Evolutionary conservation across 2,888 invertebrate species (phyloP), one percentile per base, ranked within the genome.

Genomic region (Folsomia candida): DNA sequence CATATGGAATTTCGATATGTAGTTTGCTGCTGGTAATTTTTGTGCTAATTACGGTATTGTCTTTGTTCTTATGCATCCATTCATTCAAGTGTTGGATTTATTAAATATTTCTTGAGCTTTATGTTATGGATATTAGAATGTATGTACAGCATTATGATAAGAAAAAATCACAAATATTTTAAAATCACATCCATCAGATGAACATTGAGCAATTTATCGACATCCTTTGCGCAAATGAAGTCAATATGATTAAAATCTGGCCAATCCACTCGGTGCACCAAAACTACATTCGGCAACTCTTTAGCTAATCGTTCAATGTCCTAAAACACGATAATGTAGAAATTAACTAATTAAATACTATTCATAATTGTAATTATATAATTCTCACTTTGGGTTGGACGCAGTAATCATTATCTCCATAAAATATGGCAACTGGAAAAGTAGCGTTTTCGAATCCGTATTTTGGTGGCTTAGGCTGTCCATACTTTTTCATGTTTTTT

Each of bases 351-450:
- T n/a, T n/a, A n/a, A n/a, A n/a, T n/a, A n/a, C n/a, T n/a, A n/a
- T n/a, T n/a, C n/a, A n/a, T n/a, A n/a, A n/a, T n/a, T n/a, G n/a
- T n/a, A n/a, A n/a, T n/a, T n/a, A n/a, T n/a, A n/a, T n/a, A n/a
- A n/a, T n/a, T n/a, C n/a, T n/a, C n/a, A n/a, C n/a, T n/a, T n/a
- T n/a, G n/a, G n/a, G n/a, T n/a, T 37, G 4, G 14, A 37, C 37
- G 37, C 6, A 37, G 37, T 4, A 4, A 14, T 37, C 37, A 11
- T 81, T 77, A 9, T 79, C 81, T n/a, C 81, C 82, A 26, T 75
- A 81, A 73, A 80, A 82, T 3, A 83, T 59, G 14, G 81, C 80
- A 1, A 81, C 76, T 1, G 77, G 77, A 11, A 75, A 27, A 1
- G 67, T 75, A 2, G 60, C 68, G 25, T 65, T 68, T 14, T 9